These are phyloP conservation scores for Maconellicoccus hirsutus DNA, from an alignment of 1,140 invertebrate genomes.

Conservation along the genomic window DNA sequence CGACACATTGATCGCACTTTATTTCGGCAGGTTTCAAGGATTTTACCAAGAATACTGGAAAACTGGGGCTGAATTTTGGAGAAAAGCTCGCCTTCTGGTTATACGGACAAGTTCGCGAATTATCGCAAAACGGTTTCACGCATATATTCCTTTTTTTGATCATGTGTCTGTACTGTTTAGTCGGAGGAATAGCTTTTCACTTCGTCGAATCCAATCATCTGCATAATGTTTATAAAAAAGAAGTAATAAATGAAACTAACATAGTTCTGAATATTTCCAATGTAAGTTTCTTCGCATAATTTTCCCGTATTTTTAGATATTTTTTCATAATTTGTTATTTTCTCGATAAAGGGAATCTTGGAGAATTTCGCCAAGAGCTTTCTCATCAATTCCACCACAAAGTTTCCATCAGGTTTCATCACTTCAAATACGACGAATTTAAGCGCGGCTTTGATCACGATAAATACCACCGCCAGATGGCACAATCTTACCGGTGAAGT, in stretches of 20 bases:
- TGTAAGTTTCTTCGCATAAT: no score
- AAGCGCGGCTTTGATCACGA: no score
- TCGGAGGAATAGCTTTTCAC: constrained; percentile 63
- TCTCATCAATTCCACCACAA: no score
- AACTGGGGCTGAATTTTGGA: constrained; percentile 63
- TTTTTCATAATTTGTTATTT: no score
- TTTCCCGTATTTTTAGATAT: no score
- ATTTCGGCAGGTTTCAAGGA: constrained; percentile 44
- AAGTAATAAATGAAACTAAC: constrained; percentile 38
- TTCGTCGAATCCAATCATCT: constrained; percentile 55
- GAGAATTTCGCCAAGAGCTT: no score
- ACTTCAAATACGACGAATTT: no score
- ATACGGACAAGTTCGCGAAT: constrained; percentile 57
- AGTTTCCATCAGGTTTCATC: no score
- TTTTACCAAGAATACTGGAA: constrained; percentile 54
- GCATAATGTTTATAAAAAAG: constrained; percentile 39
- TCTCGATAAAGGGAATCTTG: no score
- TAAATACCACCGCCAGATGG: no score
- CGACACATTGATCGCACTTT: neutral
- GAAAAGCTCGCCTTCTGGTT: constrained; percentile 68
- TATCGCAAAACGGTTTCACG: constrained; percentile 74
- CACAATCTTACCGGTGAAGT: no score
- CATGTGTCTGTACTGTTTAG: constrained; percentile 59
- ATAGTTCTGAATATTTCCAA: constrained; percentile 30
- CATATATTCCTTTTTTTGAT: constrained; percentile 71